A percentile compares a stretch with the other conserved stretches of the same genome.
These are phyloP conservation scores for Calameuta pallipes DNA, from an alignment of 2,888 invertebrate genomes.

Conservation along the genomic window DNA sequence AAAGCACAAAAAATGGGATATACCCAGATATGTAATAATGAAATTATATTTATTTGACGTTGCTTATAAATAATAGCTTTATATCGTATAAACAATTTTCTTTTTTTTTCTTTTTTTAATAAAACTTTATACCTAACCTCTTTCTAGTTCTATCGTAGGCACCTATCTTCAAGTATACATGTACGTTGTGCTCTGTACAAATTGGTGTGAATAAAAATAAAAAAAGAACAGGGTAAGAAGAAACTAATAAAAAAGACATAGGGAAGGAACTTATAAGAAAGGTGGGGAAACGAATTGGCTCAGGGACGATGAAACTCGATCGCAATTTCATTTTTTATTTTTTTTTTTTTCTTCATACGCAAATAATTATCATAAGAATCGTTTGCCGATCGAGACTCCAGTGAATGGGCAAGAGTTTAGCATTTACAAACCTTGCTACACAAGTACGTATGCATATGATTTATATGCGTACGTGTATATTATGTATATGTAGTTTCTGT, in stretches of 20 bases:
- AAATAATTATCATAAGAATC: background rate
- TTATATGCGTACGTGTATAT: conserved; percentile 8
- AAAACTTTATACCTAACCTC: background rate
- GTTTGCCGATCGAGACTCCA: background rate
- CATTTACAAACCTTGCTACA: conserved; percentile 48
- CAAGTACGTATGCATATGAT: conserved; percentile 19
- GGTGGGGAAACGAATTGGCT: background rate
- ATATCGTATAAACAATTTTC: conserved; percentile 46
- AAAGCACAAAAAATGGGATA: background rate
- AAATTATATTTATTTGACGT: conserved; percentile 58
- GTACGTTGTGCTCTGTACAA: conserved; percentile 45
- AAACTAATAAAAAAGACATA: conserved; percentile 13
- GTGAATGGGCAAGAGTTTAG: conserved; percentile 42
- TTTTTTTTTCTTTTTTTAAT: conserved; percentile 28
- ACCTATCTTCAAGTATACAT: conserved; percentile 15
- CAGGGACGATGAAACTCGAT: background rate
- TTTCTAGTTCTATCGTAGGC: background rate
- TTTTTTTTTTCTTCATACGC: background rate
- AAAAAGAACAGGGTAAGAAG: conserved; percentile 1
- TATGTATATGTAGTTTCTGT: background rate
- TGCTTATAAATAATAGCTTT: conserved; percentile 55
- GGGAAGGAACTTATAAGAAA: background rate
- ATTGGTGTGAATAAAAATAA: conserved; percentile 36
- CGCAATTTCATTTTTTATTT: background rate
- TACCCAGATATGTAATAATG: conserved; percentile 22